Base-by-base conservation (phyloP, 2,113 vertebrate genomes). In the Rhipidura dahli region DNA sequence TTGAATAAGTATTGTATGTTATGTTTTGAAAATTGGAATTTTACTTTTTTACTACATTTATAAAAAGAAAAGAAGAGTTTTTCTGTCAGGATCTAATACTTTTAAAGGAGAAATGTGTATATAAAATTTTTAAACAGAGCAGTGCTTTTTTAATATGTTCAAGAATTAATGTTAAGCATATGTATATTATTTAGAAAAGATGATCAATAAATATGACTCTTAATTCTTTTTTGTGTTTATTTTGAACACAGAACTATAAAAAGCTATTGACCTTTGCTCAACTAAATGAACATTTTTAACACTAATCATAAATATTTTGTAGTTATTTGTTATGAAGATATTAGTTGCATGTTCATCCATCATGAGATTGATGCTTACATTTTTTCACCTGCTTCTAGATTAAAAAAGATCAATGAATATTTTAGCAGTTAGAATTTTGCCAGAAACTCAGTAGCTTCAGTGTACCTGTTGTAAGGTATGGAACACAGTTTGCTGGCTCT, bases 361-460 rank as follows among this genome's bases (percentile, higher is more conserved):
- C 93, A 84, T 88, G 76, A 97, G 89, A 97, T 88, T 97, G 94
- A 95, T 97, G 95, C 97, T 97, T 97, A 96, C 97, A 97, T 98
- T 98, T 96, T 98, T 96, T 95, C 97, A 97, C 78, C 85, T 93
- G 51, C 88, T 89, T 96, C 89, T 97, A 91, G 87, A 93, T 97
- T 97, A 54, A 88, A 97, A 98, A 95, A 90, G 66, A 87, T 75
- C 28, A 92, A 83, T 96, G 51, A 95, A 92, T 98, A 88, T 95
- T 96, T 98, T 97, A 97, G 85, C 88, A 92, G 81, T 94, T 95
- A 96, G 91, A 96, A 28, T 96, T 64, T 91, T 96, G 88, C 76
- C 97, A 97, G 97, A 96, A 96, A 70, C 35, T 89, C 76, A 26
- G 69, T 96, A 97, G 93, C 76, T 42, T 90, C 93, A 91, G 96